Evolutionary conservation across 2,797 vertebrate genomes (phyloP).

Genomic region (Agapornis canus): DNA sequence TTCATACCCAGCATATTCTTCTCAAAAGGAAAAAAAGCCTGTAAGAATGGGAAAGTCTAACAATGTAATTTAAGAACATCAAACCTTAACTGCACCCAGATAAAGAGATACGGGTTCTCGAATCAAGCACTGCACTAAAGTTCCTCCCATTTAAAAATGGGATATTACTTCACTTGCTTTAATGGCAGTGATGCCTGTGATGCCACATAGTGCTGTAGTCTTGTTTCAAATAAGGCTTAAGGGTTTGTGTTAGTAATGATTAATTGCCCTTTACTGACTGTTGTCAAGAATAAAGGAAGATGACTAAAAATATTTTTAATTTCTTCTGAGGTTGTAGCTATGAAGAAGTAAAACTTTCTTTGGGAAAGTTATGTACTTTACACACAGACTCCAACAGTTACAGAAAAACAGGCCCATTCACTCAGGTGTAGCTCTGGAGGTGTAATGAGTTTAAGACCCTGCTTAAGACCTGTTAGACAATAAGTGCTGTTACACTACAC

Average conservation of each 20-base stretch:
- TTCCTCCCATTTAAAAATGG: neutral
- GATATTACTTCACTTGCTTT: neutral
- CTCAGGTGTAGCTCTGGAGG: neutral
- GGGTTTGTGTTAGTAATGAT: neutral
- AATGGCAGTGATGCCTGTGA: neutral
- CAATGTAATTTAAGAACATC: neutral
- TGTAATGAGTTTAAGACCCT: neutral
- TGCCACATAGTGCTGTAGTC: neutral
- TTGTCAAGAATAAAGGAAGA: neutral
- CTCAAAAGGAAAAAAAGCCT: neutral
- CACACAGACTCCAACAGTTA: neutral
- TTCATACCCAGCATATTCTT: neutral
- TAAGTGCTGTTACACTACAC: neutral
- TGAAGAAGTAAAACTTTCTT: neutral
- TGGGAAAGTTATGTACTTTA: neutral
- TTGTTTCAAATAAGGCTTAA: neutral
- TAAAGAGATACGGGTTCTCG: neutral
- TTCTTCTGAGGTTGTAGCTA: neutral
- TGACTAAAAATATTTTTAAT: neutral
- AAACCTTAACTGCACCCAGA: neutral
- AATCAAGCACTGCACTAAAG: neutral
- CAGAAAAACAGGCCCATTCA: neutral
- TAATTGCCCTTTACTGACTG: neutral
- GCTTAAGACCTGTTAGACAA: neutral
- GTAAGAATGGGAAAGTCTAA: neutral